These are phyloP conservation scores for Ophiothrix spiculata DNA, from an alignment of 35 echinoderm and acorn worm species.

Conservation along the genomic window DNA sequence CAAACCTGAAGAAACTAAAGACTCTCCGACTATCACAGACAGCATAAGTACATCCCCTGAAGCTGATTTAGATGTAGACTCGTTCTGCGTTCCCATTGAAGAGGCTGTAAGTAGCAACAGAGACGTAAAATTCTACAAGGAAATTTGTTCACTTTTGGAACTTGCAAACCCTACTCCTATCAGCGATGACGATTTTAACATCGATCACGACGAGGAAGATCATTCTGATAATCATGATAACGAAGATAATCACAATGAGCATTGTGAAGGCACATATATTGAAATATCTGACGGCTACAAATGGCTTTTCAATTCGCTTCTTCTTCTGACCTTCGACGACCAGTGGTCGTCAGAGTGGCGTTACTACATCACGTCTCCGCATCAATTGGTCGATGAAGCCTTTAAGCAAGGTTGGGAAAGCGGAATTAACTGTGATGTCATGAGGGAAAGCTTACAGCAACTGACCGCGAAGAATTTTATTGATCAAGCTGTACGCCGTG, in stretches of 20 bases:
- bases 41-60: background rate
- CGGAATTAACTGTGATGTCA: background rate
- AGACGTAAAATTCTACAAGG: background rate
- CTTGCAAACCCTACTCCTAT: too few relatives aligned
- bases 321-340: background rate
- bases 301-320: background rate
- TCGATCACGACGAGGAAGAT: background rate
- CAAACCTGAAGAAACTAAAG: background rate
- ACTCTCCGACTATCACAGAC: background rate
- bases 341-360: background rate
- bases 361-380: background rate
- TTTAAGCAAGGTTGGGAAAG: background rate
- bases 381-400: background rate
- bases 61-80: background rate
- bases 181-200: background rate
- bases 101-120: background rate
- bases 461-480: background rate
- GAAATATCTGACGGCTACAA: background rate
- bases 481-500: background rate
- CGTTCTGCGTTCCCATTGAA: background rate
- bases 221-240: background rate
- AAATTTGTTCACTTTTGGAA: background rate
- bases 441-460: background rate
- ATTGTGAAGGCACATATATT: too few relatives aligned
- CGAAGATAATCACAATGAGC: background rate